Conservation (phyloP, 2,888 invertebrate species). For the Habroteleia sp. region DNA sequence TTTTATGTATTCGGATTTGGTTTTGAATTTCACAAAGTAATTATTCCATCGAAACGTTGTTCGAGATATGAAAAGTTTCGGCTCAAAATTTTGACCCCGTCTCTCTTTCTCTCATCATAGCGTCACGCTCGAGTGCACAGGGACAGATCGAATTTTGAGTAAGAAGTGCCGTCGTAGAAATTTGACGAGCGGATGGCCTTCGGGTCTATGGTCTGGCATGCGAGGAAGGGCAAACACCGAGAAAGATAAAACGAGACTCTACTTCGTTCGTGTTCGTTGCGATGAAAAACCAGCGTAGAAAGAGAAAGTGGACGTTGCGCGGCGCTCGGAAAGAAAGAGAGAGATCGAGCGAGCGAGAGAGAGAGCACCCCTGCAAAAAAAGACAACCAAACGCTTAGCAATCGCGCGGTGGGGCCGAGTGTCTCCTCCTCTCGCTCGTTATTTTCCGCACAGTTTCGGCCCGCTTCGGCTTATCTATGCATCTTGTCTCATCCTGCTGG, state of each 20-base stretch:
- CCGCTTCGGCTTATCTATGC: conserved; percentile 39
- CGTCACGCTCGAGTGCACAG: conserved; percentile 43
- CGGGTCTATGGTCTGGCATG: conserved; percentile 56
- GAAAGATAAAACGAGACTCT: conserved; percentile 40
- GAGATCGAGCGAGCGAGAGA: too few species aligned
- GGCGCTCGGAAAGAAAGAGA: conserved; percentile 14
- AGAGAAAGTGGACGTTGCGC: conserved; percentile 31
- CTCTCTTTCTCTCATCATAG: too few species aligned
- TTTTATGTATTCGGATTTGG: not conserved
- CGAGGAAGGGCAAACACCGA: conserved; percentile 41
- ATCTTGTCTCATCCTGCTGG: conserved; percentile 32
- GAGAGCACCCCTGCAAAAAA: conserved; percentile 8
- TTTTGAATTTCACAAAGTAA: conserved; percentile 22
- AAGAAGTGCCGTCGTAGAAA: conserved; percentile 68
- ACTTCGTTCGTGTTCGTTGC: too few species aligned
- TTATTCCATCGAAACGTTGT: conserved; percentile 11
- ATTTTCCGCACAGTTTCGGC: conserved; percentile 32
- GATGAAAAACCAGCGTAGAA: conserved; percentile 30
- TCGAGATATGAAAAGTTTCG: conserved; percentile 11
- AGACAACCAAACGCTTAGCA: conserved; percentile 8
- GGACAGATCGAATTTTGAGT: conserved; percentile 69
- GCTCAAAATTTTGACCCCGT: conserved; percentile 46
- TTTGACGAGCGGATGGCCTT: conserved; percentile 71
- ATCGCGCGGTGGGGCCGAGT: not conserved
- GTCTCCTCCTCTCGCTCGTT: conserved; percentile 11